These are phyloP conservation scores for Chiroxiphia lanceolata DNA, from an alignment of 2,797 vertebrate genomes.

Conservation along the genomic window DNA sequence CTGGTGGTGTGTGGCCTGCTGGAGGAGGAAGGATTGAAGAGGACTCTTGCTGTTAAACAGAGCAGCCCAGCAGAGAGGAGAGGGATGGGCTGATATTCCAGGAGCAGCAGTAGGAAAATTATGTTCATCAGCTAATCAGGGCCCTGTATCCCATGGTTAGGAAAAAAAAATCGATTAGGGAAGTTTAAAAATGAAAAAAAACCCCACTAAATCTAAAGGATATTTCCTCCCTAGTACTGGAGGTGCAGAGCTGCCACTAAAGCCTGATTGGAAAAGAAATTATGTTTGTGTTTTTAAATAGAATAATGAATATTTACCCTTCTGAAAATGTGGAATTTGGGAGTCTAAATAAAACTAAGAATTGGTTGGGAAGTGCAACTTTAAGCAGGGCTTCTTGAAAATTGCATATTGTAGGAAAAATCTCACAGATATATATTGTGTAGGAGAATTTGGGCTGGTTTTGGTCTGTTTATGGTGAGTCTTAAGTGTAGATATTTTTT, in stretches of 20 bases:
- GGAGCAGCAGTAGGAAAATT: background rate
- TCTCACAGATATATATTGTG: too few species aligned
- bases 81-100: background rate
- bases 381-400: background rate
- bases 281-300: background rate
- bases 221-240: fast-evolving
- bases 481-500: background rate
- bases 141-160: background rate
- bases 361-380: background rate
- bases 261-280: background rate
- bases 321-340: background rate
- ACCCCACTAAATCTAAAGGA: background rate
- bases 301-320: background rate
- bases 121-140: background rate
- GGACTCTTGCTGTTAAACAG: background rate
- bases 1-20: background rate
- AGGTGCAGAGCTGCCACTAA: background rate
- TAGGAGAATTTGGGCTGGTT: background rate
- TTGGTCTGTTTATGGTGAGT: background rate
- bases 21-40: background rate
- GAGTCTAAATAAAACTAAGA: background rate
- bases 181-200: background rate
- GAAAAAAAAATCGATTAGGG: background rate
- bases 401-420: fast-evolving
- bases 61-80: background rate